These are phyloP conservation scores for Lycopodina hypogea DNA, from an alignment of 37 sponge, comb jelly and placozoan genomes.

Conservation along the genomic window DNA sequence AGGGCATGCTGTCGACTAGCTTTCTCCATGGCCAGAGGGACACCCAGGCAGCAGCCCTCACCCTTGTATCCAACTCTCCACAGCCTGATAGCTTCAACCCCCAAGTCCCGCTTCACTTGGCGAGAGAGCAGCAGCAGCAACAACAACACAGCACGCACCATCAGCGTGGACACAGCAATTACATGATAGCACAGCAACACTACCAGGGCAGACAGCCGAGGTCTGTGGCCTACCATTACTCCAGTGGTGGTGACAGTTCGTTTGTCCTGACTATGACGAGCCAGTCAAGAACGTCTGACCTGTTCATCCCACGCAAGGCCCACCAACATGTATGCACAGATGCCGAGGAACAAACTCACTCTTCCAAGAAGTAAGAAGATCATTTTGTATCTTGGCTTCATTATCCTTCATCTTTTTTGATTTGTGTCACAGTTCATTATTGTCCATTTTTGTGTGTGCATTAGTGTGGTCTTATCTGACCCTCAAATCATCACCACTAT, in stretches of 20 bases:
- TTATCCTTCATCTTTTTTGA: not conserved
- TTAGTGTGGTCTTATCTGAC: not conserved
- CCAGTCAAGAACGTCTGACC: constrained; percentile 49
- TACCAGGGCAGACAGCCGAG: not conserved
- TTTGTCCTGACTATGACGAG: constrained; percentile 52
- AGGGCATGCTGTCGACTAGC: constrained; percentile 5
- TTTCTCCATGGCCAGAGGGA: constrained; percentile 22
- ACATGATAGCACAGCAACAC: not conserved
- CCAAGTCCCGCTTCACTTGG: not conserved
- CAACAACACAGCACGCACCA: not conserved
- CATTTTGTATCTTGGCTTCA: too few species aligned
- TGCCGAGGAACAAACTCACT: constrained; percentile 36
- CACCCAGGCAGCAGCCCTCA: constrained; percentile 55
- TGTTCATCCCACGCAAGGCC: constrained; percentile 40
- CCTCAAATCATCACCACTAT: too few species aligned
- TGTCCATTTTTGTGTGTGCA: not conserved
- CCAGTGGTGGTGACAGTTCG: constrained; percentile 32
- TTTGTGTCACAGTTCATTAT: not conserved
- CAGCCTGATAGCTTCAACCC: constrained; percentile 35
- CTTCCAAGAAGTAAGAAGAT: not conserved
- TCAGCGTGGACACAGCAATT: not conserved
- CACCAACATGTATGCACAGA: constrained; percentile 23
- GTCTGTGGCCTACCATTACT: not conserved
- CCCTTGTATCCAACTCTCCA: constrained; percentile 48
- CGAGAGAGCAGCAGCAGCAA: not conserved